Percentiles rank a stretch among this genome's conserved stretches.
Evolutionary conservation across 1,140 invertebrate species (phyloP).

Genomic region (Manduca sexta): DNA sequence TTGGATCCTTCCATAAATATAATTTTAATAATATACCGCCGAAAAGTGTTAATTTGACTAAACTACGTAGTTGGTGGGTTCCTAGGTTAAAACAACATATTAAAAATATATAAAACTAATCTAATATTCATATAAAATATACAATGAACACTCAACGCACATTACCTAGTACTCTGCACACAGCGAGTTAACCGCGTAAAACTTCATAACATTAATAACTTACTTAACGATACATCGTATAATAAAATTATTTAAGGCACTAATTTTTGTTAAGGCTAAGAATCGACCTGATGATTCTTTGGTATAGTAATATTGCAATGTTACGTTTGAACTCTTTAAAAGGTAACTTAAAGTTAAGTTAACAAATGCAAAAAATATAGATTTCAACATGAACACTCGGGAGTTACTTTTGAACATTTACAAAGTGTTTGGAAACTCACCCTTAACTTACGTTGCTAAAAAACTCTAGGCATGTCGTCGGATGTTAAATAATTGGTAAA

Average conservation of each 20-base stretch:
- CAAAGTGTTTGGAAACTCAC: not conserved
- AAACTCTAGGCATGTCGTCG: too few relatives aligned
- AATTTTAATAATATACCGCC: too few relatives aligned
- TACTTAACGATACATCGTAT: constrained; percentile 35
- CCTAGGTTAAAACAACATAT: constrained; percentile 16
- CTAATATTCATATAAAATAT: constrained; percentile 14
- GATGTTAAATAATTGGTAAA: too few relatives aligned
- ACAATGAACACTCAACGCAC: constrained; percentile 26
- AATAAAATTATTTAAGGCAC: constrained; percentile 53
- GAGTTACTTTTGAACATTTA: constrained; percentile 8
- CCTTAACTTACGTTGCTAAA: not conserved
- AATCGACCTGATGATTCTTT: constrained; percentile 66
- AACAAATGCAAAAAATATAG: constrained; percentile 66
- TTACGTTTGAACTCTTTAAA: constrained; percentile 63
- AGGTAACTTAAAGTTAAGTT: constrained; percentile 66
- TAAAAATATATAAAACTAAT: constrained; percentile 15
- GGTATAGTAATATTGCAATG: constrained; percentile 56
- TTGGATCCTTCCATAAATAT: too few relatives aligned
- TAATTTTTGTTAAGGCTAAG: constrained; percentile 47
- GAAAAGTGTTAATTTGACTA: constrained; percentile 8
- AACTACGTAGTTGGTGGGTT: constrained; percentile 26
- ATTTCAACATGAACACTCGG: constrained; percentile 61
- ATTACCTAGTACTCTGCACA: constrained; percentile 1
- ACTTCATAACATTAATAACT: constrained; percentile 36
- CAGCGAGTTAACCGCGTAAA: not conserved